Percentiles rank a stretch among this genome's conserved stretches.
These are phyloP conservation scores for Mus musculus DNA, from an alignment of 2,113 vertebrate genomes.

Conservation along the genomic window GRCm39 chr10:119792001-119792500, in stretches of 20 bases:
- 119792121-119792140: background rate
- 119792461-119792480: background rate
- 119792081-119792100: background rate
- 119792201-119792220: constrained; percentile 41
- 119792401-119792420: constrained; percentile 28
- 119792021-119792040: background rate
- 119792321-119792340: background rate
- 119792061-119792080: background rate
- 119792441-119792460: background rate
- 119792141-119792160: background rate
- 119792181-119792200: background rate
- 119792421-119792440: constrained; percentile 26
- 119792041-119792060: background rate
- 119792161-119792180: background rate
- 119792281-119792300: background rate
- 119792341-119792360: constrained; percentile 28
- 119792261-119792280: constrained; percentile 11
- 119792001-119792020: background rate
- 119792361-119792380: constrained; percentile 7
- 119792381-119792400: background rate
- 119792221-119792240: background rate
- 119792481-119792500: background rate
- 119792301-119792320: background rate
- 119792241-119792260: constrained; percentile 30
- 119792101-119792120: background rate